These are phyloP conservation scores for Hippocampus abdominalis DNA, from an alignment of 2,113 vertebrate genomes.

Conservation along the genomic window DNA sequence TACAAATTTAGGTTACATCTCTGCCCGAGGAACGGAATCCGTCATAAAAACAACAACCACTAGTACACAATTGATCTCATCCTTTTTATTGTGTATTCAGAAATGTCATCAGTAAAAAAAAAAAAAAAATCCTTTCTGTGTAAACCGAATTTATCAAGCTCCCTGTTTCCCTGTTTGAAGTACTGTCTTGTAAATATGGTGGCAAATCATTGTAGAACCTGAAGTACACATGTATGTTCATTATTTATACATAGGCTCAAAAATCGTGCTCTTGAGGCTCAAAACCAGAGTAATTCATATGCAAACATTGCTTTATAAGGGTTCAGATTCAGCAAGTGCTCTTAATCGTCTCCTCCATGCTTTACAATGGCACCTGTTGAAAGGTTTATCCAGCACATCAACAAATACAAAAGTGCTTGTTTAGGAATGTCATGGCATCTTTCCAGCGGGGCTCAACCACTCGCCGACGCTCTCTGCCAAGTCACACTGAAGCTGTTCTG, in stretches of 20 bases:
- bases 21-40: neutral
- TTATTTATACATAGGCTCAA: conserved; percentile 22
- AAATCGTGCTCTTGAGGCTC: conserved; percentile 16
- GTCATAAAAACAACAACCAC: neutral
- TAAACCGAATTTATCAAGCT: too few species aligned
- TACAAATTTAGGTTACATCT: neutral
- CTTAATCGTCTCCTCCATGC: conserved; percentile 26
- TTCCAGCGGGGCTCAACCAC: conserved; percentile 55
- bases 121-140: too few species aligned
- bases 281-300: conserved; percentile 23
- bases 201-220: neutral
- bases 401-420: conserved; percentile 45
- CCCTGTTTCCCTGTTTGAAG: neutral
- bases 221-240: neutral
- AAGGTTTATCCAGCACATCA: conserved; percentile 36
- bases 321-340: conserved; percentile 29
- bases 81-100: neutral
- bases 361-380: conserved; percentile 44
- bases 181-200: neutral
- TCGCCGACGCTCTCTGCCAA: conserved; percentile 46
- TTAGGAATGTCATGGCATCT: conserved; percentile 53
- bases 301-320: conserved; percentile 32
- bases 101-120: neutral
- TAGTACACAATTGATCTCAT: neutral
- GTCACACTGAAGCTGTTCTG: conserved; percentile 54